Evolutionary conservation across 35 echinoderm and acorn worm genomes (phyloP), one percentile per base, ranked within the genome.

Genomic region (Ophioderma brevispina): DNA sequence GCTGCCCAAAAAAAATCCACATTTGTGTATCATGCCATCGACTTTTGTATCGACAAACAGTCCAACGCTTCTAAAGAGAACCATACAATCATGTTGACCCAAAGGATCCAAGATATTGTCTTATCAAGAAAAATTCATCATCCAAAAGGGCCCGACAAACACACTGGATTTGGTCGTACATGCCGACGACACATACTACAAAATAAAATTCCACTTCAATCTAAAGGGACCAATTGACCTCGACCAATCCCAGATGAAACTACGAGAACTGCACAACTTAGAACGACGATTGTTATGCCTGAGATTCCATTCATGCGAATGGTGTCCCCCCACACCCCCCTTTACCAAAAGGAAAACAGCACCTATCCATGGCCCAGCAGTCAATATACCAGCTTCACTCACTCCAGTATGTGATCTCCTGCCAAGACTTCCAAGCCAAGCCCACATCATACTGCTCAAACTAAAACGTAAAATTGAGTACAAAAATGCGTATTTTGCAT

Each of bases 301-400:
- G 23, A 15, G 35, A 85, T 85, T 11, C 82, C 82, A 15, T 85
- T 85, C 32, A 85, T 85, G 82, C 31, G 37, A 35, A 31, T 85
- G 1, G 82, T 85, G 18, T 25, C 82, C 0, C 35, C n/a, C n/a
- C n/a, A n/a, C n/a, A n/a, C n/a, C n/a, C n/a, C n/a, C n/a, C n/a
- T n/a, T n/a, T 85, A 55, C 82, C 82, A 0, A 85, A 85, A 64
- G 55, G 82, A 0, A 36, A 25, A 37, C 55, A 85, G 49, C 37
- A 85, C 23, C 28, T 15, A 70, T 70, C 4, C 59, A 70, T 70
- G 59, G 59, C 28, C 59, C 59, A 70, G 23, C 59, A 70, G 59
- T 70, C n/a, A 70, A 70, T 70, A 25, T 70, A 15, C 59, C 59
- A 70, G 59, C 59, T 25, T 70, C 59, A 13, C 28, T 70, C 10